A percentile compares a stretch with the other conserved stretches of the same genome.
These are phyloP conservation scores for Drosophila antonietae DNA, from an alignment of 2,888 invertebrate genomes.

Conservation along the genomic window DNA sequence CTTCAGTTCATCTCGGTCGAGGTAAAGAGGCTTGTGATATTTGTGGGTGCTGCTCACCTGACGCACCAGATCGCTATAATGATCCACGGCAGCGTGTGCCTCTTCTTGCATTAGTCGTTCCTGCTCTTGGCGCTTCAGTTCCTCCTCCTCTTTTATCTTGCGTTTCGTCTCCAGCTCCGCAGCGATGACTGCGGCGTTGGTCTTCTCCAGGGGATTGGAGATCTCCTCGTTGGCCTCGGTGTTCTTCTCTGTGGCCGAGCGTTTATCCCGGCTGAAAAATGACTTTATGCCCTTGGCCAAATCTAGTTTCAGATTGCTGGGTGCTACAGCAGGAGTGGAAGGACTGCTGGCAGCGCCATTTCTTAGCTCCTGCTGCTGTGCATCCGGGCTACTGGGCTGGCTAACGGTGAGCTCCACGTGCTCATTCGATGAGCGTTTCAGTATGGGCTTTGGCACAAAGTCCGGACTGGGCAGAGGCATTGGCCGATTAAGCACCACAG, in stretches of 20 bases:
- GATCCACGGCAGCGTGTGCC: conserved; percentile 90
- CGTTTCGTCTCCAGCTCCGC: conserved; percentile 84
- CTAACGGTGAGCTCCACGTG: conserved; percentile 76
- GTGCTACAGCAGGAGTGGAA: conserved; percentile 1
- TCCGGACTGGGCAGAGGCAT: conserved; percentile 88
- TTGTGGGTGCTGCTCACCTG: conserved; percentile 87
- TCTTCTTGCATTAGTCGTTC: conserved; percentile 86
- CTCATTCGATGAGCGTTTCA: conserved; percentile 87
- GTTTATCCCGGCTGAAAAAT: conserved; percentile 82
- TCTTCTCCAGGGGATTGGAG: conserved; percentile 68
- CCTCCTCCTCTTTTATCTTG: conserved; percentile 79
- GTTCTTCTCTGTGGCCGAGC: conserved; percentile 79
- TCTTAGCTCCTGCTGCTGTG: conserved; percentile 6
- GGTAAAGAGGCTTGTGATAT: conserved; percentile 86
- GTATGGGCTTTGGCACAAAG: conserved; percentile 91
- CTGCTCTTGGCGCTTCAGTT: conserved; percentile 76
- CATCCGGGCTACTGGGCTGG: conserved; percentile 61
- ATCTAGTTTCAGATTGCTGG: conserved; percentile 63
- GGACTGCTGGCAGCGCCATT: not conserved
- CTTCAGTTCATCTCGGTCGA: conserved; percentile 88
- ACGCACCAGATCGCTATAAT: conserved; percentile 92
- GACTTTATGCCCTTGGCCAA: conserved; percentile 81
- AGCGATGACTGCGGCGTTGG: conserved; percentile 67
- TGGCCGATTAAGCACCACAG: conserved; percentile 87
- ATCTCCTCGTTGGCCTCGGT: conserved; percentile 78